A percentile compares a stretch with the other conserved stretches of the same genome.
phyloP scores from a whole-genome alignment of 2,113 vertebrate genomes.

The Gila orcuttii region DNA sequence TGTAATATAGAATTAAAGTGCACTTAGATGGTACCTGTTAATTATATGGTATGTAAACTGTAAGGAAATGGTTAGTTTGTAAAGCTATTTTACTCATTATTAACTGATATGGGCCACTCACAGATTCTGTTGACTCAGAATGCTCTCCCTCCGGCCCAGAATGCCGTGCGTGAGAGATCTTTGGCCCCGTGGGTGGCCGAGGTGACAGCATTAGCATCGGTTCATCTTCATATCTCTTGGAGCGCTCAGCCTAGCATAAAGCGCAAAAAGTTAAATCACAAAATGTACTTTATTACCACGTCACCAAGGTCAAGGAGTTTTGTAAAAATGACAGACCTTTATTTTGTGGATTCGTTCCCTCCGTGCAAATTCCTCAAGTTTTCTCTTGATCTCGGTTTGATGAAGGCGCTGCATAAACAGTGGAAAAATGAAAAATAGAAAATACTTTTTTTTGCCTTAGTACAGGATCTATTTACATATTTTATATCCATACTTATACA shows the following conservation, averaged over 20 bases:
- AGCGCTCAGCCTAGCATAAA: slow-evolving; percentile 74
- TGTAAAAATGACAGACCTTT: slow-evolving; percentile 75
- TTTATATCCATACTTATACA: too few species aligned
- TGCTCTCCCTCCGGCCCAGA: slow-evolving; percentile 68
- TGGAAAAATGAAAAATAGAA: not conserved
- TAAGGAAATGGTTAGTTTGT: too few species aligned
- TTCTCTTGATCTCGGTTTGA: slow-evolving; percentile 81
- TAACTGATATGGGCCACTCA: slow-evolving; percentile 68
- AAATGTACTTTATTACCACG: not conserved
- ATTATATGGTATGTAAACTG: not conserved
- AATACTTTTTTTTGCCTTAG: not conserved
- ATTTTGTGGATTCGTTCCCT: slow-evolving; percentile 77
- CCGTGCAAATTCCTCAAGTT: slow-evolving; percentile 76
- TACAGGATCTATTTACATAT: not conserved
- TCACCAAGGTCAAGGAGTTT: not conserved
- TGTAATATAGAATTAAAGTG: not conserved
- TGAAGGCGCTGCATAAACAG: slow-evolving; percentile 75
- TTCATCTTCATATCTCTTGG: slow-evolving; percentile 72
- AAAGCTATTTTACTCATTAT: not conserved
- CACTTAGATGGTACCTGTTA: not conserved
- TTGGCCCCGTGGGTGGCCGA: slow-evolving; percentile 76
- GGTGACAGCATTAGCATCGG: slow-evolving; percentile 71
- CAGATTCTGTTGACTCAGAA: slow-evolving; percentile 72
- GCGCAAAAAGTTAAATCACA: slow-evolving; percentile 4
- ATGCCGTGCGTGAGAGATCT: slow-evolving; percentile 57